Base-by-base conservation (phyloP, 1,140 invertebrate genomes). In the Monomorium pharaonis region DNA sequence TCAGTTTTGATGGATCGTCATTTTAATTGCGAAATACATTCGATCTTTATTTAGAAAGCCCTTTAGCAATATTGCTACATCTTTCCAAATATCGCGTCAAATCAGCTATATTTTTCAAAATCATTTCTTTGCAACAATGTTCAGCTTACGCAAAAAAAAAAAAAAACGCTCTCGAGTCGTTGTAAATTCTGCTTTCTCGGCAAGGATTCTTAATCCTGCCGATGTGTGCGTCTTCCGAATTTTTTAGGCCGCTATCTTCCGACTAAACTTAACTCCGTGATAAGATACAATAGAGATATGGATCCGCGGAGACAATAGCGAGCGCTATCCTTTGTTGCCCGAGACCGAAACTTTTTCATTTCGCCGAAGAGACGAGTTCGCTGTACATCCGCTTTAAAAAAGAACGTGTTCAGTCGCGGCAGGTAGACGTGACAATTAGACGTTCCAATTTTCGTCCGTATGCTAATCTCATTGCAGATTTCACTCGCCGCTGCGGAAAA, bases 341-440 rank as follows among this genome's bases (percentile, higher is more conserved):
- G 77, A 74, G 51, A 51, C 42, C 69, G 62, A 89, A 54, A 77
- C 67, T 69, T 30, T 21, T 44, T 47, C 33, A 47, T 5, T 47
- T 9, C 3, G 33, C n/a, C 14, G 49, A 67, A 37, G 58, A 21
- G 69, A 62, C n/a, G 27, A 56, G 37, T 27, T 42, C 47, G 27
- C 49, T 44, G 42, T 60, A 80, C 21, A 86, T 87, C 67, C 65
- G 37, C 88, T 89, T 89, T 84, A 89, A 89, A 85, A n/a, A 85
- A 16, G 9, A 86, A 16, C 44, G 12, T 14, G 49, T 47, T 85
- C 75, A 83, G 65, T 21, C 70, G 18, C 3, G 65, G 14, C 84
- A 33, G 69, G 42, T 62, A 86, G 85, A 84, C 85, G 88, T 72
- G 88, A 86, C 88, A 87, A 90, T 90, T 85, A 85, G 78, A 70